Base-by-base conservation (phyloP, 2,113 vertebrate genomes). In the Patagioenas fasciata region DNA sequence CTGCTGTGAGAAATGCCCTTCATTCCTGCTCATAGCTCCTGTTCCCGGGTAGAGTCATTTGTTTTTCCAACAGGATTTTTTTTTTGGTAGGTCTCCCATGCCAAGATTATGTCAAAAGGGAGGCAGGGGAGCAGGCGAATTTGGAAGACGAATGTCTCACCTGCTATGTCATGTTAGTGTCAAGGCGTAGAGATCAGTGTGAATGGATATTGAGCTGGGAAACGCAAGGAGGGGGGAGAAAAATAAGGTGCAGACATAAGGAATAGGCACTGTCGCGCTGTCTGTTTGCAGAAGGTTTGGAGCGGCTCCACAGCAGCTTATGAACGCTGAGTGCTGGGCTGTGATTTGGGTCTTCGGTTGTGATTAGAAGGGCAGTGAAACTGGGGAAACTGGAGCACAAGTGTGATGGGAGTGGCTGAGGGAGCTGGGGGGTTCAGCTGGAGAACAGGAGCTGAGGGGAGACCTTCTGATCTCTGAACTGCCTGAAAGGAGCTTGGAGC, bases 91-190 rank as follows among this genome's bases (percentile, higher is more conserved):
- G 57, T 42, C 61, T 79, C 31, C 26, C 0, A 1, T 60, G 95
- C 88, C 95, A 95, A 89, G 71, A 65, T 92, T 79, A 10, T 78
- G 93, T 94, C 91, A 88, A 60, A 69, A 85, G 18, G 58, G 56
- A 75, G 80, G 51, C 28, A 85, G 82, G 78, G 95, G 78, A 89
- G 91, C 94, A 71, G 80, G 89, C 1, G 15, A 58, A 29, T 75
- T 95, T 32, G 74, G 75, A 57, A 88, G 91, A 91, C 95, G 92
- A 97, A 98, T 96, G 77, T 92, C 92, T 97, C 97, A 98, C 97
- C 98, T 98, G 98, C 97, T 97, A 77, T 92, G 94, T 96, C 94
- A 87, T 74, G 96, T 98, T 98, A 97, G 85, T 56, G 91, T 96
- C 92, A 91, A 84, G 85, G 91, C 89, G 47, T 13, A 88, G 95